A percentile compares a stretch with the other conserved stretches of the same genome.
phyloP scores from a whole-genome alignment of 2,113 vertebrate species.

The Trogon surrucura region DNA sequence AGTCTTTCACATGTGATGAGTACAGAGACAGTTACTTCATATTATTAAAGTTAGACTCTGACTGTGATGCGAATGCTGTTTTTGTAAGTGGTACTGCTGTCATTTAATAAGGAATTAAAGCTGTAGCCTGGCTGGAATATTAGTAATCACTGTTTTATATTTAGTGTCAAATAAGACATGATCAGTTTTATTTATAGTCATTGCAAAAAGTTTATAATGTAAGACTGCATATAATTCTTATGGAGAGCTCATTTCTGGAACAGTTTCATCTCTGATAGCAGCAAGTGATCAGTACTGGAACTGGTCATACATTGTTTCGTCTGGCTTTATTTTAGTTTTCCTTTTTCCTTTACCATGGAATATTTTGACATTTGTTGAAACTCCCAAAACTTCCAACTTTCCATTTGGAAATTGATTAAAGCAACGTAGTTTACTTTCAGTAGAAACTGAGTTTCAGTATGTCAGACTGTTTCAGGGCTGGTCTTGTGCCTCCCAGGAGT shows the following conservation, averaged over 20 bases:
- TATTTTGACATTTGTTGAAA: slow-evolving; percentile 46
- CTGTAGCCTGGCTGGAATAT: not conserved
- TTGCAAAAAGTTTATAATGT: not conserved
- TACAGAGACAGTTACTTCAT: not conserved
- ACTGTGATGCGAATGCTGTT: not conserved
- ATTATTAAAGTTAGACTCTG: not conserved
- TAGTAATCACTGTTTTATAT: not conserved
- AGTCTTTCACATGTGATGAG: not conserved
- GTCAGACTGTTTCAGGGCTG: not conserved
- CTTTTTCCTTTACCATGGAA: slow-evolving; percentile 9
- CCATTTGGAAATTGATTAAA: slow-evolving; percentile 16
- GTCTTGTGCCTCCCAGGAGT: not conserved
- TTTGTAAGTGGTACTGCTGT: not conserved
- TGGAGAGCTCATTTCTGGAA: not conserved
- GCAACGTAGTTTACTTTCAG: slow-evolving; percentile 1
- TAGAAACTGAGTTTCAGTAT: not conserved
- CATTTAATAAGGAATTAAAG: not conserved
- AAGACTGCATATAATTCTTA: not conserved
- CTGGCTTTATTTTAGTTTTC: slow-evolving; percentile 42
- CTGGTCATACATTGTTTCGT: not conserved
- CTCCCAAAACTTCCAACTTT: not conserved
- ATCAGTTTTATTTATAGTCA: not conserved
- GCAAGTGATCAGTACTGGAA: not conserved
- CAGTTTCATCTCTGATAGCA: not conserved
- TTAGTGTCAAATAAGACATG: not conserved